These are phyloP conservation scores for Cyprinodon tularosa DNA, from an alignment of 2,113 vertebrate genomes.

Conservation along the genomic window DNA sequence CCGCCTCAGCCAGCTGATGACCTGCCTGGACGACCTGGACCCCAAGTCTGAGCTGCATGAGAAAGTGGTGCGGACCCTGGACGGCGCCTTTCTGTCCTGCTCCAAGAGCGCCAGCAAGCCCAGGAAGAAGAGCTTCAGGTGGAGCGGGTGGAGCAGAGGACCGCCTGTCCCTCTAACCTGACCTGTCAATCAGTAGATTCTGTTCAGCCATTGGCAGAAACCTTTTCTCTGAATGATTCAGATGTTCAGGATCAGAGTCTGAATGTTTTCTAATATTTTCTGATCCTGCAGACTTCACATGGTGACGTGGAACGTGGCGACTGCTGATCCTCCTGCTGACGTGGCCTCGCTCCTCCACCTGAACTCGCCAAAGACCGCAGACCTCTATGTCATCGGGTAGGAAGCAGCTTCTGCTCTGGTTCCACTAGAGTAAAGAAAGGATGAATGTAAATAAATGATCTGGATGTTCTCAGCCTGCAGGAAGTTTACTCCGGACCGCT, in stretches of 20 bases:
- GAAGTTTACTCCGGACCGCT: conserved; percentile 88
- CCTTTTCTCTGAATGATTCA: too few relatives aligned
- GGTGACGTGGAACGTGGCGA: conserved; percentile 95
- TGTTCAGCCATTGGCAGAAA: too few relatives aligned
- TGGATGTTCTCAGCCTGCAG: conserved; percentile 85
- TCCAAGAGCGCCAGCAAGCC: conserved; percentile 55
- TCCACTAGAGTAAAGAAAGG: background rate
- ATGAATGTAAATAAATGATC: background rate
- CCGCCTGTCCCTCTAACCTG: too few relatives aligned
- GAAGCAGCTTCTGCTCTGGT: background rate
- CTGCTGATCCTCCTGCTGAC: conserved; percentile 87
- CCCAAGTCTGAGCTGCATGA: conserved; percentile 71
- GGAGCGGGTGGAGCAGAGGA: conserved; percentile 12
- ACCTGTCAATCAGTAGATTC: too few relatives aligned
- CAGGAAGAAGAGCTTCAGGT: conserved; percentile 69
- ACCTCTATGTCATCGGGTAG: conserved; percentile 93
- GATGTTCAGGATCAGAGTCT: background rate
- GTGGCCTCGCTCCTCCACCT: conserved; percentile 85
- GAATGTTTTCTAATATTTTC: background rate
- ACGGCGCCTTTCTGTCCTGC: conserved; percentile 77
- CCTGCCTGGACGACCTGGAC: conserved; percentile 78
- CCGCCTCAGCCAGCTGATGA: conserved; percentile 76
- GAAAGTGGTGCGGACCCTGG: conserved; percentile 75
- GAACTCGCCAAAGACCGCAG: conserved; percentile 68
- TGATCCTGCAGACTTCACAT: conserved; percentile 83